Conservation (phyloP, 2,797 vertebrate genomes). For the Sciurus carolinensis region DNA sequence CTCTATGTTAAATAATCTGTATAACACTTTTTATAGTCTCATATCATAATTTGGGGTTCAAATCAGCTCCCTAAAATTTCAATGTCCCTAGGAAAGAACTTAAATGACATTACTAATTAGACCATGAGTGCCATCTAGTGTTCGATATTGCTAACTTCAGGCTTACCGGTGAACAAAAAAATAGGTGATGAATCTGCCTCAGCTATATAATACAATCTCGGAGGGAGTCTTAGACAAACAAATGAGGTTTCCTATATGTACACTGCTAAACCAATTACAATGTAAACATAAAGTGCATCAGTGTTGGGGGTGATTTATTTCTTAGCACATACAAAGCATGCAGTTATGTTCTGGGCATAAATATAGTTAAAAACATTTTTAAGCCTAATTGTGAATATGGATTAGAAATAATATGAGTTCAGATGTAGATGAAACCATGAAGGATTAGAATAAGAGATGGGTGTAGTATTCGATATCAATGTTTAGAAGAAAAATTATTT, state of each 20-base stretch:
- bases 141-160: not conserved
- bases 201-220: not conserved
- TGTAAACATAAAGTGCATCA: not conserved
- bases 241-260: not conserved
- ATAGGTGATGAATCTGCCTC: not conserved
- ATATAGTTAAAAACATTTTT: not conserved
- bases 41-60: conserved; percentile 58
- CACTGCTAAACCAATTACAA: not conserved
- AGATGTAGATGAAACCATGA: not conserved
- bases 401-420: not conserved
- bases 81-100: conserved; percentile 10
- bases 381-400: not conserved
- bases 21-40: not conserved
- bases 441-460: not conserved
- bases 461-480: not conserved
- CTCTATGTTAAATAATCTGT: not conserved
- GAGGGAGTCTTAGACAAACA: not conserved
- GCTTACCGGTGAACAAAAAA: not conserved
- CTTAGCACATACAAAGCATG: conserved; percentile 8
- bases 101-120: conserved; percentile 74
- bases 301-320: not conserved
- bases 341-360: not conserved
- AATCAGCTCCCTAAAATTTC: not conserved
- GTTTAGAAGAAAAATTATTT: not conserved
- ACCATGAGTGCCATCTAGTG: conserved; percentile 80